phyloP scores from a whole-genome alignment of 2,888 invertebrate genomes.

The Gari tellinella region DNA sequence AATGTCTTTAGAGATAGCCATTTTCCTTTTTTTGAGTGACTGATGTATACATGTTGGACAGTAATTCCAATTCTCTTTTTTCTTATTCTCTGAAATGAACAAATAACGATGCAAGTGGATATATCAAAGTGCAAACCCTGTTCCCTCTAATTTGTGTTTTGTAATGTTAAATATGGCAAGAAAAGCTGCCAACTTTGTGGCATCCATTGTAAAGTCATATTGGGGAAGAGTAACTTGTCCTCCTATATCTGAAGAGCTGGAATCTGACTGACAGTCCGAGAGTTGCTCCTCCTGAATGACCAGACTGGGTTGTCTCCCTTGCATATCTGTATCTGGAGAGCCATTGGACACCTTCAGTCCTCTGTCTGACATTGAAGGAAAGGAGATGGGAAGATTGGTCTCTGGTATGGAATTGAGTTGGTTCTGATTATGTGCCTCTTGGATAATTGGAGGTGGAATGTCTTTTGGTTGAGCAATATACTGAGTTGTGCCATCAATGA shows the following conservation, averaged over 20 bases:
- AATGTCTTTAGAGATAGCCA: too few species aligned
- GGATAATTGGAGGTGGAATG: not conserved
- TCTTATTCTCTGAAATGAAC: too few species aligned
- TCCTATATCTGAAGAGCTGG: constrained; percentile 31
- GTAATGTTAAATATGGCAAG: constrained; percentile 72
- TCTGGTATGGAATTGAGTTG: not conserved
- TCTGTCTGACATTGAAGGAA: not conserved
- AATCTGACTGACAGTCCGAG: constrained; percentile 47
- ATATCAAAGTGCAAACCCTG: constrained; percentile 68
- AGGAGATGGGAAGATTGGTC: not conserved
- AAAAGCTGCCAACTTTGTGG: constrained; percentile 68
- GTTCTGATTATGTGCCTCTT: not conserved
- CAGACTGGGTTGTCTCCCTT: constrained; percentile 21
- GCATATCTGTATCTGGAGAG: not conserved
- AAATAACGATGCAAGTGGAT: too few species aligned
- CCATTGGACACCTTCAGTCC: not conserved
- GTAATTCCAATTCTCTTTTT: too few species aligned
- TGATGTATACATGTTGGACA: too few species aligned
- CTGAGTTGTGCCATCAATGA: constrained; percentile 69
- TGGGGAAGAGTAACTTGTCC: constrained; percentile 55
- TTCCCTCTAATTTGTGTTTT: constrained; percentile 69
- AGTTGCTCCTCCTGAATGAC: constrained; percentile 27
- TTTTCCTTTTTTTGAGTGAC: too few species aligned
- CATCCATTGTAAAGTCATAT: constrained; percentile 75
- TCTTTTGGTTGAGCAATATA: constrained; percentile 7